These are phyloP conservation scores for Mobula hypostoma DNA, from an alignment of 2,113 vertebrate species.

Conservation along the genomic window DNA sequence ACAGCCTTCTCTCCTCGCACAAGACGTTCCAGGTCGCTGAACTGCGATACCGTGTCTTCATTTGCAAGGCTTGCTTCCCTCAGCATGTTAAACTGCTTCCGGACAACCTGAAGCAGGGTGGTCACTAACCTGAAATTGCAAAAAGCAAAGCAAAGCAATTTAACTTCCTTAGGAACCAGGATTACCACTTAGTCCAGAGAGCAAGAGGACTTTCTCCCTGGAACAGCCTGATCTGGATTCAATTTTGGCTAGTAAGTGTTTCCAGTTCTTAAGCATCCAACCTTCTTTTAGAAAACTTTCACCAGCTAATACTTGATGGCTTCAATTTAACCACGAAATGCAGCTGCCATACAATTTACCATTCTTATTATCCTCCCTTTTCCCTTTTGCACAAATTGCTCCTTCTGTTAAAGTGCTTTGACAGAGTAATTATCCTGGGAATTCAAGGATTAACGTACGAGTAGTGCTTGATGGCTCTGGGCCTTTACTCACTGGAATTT, in stretches of 20 bases:
- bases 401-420: not conserved
- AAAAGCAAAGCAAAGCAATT: not conserved
- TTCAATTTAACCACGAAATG: not conserved
- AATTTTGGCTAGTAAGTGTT: not conserved
- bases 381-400: not conserved
- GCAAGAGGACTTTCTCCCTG: not conserved
- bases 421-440: too few relatives aligned
- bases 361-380: not conserved
- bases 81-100: not conserved
- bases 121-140: not conserved
- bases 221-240: not conserved
- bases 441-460: too few relatives aligned
- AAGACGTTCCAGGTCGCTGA: not conserved
- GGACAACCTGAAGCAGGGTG: conserved; percentile 14
- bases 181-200: not conserved
- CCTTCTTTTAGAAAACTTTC: not conserved
- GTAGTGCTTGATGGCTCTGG: too few relatives aligned
- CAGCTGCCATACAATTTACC: not conserved
- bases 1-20: conserved; percentile 12
- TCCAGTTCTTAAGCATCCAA: not conserved
- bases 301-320: not conserved
- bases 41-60: not conserved
- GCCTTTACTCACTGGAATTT: too few relatives aligned
- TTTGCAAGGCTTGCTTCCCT: not conserved
- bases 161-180: not conserved